Base-by-base conservation (phyloP, 2,888 invertebrate species). In the Himalopsyche anomala region DNA sequence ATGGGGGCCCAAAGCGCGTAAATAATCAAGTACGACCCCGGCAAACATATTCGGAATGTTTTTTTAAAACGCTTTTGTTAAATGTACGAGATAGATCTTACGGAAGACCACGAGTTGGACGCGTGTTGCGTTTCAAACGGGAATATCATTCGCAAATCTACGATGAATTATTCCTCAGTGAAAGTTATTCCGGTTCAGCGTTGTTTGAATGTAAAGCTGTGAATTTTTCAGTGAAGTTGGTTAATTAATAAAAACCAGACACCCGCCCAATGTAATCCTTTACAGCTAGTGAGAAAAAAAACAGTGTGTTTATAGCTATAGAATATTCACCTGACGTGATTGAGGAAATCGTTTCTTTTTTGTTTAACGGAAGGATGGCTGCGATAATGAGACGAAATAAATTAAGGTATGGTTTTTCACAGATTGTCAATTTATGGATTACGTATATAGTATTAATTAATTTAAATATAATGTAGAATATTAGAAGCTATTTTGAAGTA, bases 21-120 rank as follows among this genome's bases (percentile, higher is more conserved):
- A 62, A 19, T 19, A 62, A 19, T 19, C 62, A 62, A n/a, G 4
- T 19, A 62, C 6, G 6, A 11, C 19, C 19, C 12, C 15, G 12
- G 1, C 4, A 15, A 51, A 15, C 3, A 11, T 28, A 62, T 62
- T 19, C n/a, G 15, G 11, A 5, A 62, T 12, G 19, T 4, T 15
- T 62, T 28, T 55, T 28, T 62, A 19, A 1, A 62, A 28, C n/a
- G 56, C 28, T 28, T 8, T 62, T 19, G 62, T 62, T 62, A 9
- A 62, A 28, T 62, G 19, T 28, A 62, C 19, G 62, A 62, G 19
- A 62, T 62, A 28, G 9, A 62, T 62, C 62, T 62, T 19, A 8
- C 62, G 19, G 19, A 62, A 62, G 19, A 36, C 81, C 45, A 81
- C 81, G 51, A 81, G 45, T 54, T 81, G 15, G 19, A 81, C 12